phyloP scores from a whole-genome alignment of 1,140 invertebrate species.

The Drosophila cardini region DNA sequence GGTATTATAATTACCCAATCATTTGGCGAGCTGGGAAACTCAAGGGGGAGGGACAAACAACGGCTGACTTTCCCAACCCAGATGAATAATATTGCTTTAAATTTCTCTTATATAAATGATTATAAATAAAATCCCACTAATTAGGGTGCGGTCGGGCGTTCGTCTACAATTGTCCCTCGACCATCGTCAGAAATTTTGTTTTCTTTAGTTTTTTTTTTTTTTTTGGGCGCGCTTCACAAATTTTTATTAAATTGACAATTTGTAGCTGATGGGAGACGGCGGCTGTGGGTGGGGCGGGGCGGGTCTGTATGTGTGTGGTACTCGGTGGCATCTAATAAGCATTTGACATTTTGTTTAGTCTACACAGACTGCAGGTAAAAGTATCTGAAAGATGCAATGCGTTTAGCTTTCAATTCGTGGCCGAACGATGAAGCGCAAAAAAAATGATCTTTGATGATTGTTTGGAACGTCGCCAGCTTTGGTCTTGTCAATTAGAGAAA shows the following conservation, averaged over 20 bases:
- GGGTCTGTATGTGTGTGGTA: not conserved
- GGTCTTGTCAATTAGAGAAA: slow-evolving; percentile 79
- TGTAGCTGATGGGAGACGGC: slow-evolving; percentile 4
- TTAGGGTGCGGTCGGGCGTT: slow-evolving; percentile 58
- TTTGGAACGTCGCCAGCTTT: slow-evolving; percentile 74
- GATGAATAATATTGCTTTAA: slow-evolving; percentile 11
- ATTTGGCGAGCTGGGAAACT: not conserved
- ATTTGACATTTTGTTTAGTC: slow-evolving; percentile 69
- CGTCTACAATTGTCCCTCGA: slow-evolving; percentile 17
- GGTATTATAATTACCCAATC: not conserved
- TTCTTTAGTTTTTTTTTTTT: too few relatives aligned
- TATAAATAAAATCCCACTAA: slow-evolving; percentile 63
- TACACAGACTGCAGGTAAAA: slow-evolving; percentile 46
- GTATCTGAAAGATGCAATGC: slow-evolving; percentile 41
- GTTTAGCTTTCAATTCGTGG: slow-evolving; percentile 43
- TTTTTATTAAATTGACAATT: slow-evolving; percentile 75
- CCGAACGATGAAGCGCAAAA: slow-evolving; percentile 39
- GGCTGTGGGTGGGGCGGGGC: slow-evolving; percentile 3
- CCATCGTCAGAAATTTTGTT: slow-evolving; percentile 27
- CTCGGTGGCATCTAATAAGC: slow-evolving; percentile 56
- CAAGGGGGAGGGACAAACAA: not conserved
- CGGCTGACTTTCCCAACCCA: not conserved
- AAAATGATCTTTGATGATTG: slow-evolving; percentile 73
- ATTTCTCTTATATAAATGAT: slow-evolving; percentile 31
- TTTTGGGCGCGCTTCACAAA: slow-evolving; percentile 34